Evolutionary conservation across 53 echinoderm and acorn worm genomes (phyloP).

Genomic region (Mesocentrotus franciscanus): DNA sequence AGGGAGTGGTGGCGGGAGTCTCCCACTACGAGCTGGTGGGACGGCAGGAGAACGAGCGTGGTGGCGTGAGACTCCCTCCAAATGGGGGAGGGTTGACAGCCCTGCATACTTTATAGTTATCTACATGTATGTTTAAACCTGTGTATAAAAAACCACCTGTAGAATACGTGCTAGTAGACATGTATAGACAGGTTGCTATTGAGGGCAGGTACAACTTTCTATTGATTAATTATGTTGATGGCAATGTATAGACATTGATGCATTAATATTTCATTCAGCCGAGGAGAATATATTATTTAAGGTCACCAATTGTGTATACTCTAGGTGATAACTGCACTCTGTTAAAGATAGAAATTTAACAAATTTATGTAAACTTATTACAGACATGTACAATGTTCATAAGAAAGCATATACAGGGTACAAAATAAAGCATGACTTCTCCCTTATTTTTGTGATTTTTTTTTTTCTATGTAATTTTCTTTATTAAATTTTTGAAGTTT

Average conservation of each 20-base stretch:
- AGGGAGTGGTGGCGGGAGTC: too few relatives aligned
- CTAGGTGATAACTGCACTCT: neutral
- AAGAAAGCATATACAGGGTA: slow-evolving; percentile 41
- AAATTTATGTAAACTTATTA: neutral
- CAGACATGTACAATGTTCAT: neutral
- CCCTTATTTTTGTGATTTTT: neutral
- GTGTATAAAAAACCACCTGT: neutral
- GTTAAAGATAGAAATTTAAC: neutral
- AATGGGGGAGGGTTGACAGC: too few relatives aligned
- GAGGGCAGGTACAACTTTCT: neutral
- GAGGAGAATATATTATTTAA: neutral
- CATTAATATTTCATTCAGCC: slow-evolving; percentile 19
- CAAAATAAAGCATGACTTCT: neutral
- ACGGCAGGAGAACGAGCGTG: too few relatives aligned
- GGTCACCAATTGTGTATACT: neutral
- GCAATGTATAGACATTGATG: neutral
- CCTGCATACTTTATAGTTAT: neutral
- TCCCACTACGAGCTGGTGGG: too few relatives aligned
- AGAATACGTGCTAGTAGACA: neutral
- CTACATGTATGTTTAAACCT: neutral
- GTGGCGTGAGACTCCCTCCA: too few relatives aligned
- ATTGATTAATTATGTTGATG: neutral
- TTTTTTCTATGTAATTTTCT: neutral
- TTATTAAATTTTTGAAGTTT: neutral
- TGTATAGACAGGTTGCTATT: neutral